Evolutionary conservation across 2,797 vertebrate species (phyloP).

Genomic region (Catharus ustulatus): DNA sequence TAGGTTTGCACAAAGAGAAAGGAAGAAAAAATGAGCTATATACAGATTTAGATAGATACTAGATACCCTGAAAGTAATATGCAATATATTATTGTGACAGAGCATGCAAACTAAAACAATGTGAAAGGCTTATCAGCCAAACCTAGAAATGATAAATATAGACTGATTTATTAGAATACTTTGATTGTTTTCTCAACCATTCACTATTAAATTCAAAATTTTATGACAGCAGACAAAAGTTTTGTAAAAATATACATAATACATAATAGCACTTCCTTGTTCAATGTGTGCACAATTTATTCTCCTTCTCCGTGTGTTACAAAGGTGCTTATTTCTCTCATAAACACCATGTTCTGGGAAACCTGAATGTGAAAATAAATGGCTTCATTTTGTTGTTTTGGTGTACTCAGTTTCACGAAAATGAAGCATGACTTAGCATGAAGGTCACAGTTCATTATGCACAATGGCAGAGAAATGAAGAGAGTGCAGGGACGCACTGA

Average conservation of each 20-base stretch:
- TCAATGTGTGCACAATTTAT: not conserved
- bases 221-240: not conserved
- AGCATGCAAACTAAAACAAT: not conserved
- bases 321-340: not conserved
- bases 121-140: not conserved
- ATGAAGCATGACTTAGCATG: not conserved
- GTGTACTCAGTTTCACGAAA: not conserved
- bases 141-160: not conserved
- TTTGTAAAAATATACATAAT: not conserved
- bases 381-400: constrained; percentile 7
- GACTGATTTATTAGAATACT: not conserved
- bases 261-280: not conserved
- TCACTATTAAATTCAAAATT: not conserved
- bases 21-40: not conserved
- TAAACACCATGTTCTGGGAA: not conserved
- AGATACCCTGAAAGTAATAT: not conserved
- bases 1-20: not conserved
- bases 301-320: not conserved
- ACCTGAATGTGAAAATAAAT: constrained; percentile 27
- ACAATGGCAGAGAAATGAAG: not conserved
- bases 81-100: not conserved
- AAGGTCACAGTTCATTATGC: constrained; percentile 29
- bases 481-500: not conserved
- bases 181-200: not conserved
- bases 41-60: not conserved